These are phyloP conservation scores for Sthenelais limicola DNA, from an alignment of 2,888 invertebrate species.

Conservation along the genomic window DNA sequence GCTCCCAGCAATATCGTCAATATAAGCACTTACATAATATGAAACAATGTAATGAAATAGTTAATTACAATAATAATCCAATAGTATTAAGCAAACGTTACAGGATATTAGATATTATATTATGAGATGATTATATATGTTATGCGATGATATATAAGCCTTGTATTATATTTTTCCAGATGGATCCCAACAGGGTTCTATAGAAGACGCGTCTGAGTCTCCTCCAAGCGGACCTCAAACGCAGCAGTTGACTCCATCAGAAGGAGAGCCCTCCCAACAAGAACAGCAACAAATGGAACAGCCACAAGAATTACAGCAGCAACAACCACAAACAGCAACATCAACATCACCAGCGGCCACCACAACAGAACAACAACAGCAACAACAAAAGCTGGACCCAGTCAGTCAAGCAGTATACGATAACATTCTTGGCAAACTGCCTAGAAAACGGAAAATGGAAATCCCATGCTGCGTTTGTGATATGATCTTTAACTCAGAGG, in stretches of 20 bases:
- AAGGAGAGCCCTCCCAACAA: background rate
- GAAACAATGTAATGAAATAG: too few relatives aligned
- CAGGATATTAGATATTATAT: too few relatives aligned
- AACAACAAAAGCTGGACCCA: conserved; percentile 17
- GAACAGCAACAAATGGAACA: background rate
- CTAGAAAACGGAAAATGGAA: conserved; percentile 39
- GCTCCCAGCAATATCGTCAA: too few relatives aligned
- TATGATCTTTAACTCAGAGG: conserved; percentile 43
- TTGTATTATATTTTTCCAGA: too few relatives aligned
- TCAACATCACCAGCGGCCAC: background rate
- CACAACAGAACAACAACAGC: conserved; percentile 1
- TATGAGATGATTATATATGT: too few relatives aligned
- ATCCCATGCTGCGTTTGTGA: conserved; percentile 42
- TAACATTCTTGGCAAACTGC: conserved; percentile 40
- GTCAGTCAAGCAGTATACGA: conserved; percentile 37
- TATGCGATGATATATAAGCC: too few relatives aligned
- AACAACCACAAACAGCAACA: conserved; percentile 20
- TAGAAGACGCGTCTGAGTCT: conserved; percentile 25
- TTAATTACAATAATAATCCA: too few relatives aligned
- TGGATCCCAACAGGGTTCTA: conserved; percentile 27
- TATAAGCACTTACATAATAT: too few relatives aligned
- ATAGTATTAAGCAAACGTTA: too few relatives aligned
- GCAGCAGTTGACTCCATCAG: background rate
- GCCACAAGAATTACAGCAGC: conserved; percentile 3
- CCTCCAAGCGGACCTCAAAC: background rate